These are phyloP conservation scores for Ochotona curzoniae DNA, from an alignment of 2,113 vertebrate genomes.

Conservation along the genomic window DNA sequence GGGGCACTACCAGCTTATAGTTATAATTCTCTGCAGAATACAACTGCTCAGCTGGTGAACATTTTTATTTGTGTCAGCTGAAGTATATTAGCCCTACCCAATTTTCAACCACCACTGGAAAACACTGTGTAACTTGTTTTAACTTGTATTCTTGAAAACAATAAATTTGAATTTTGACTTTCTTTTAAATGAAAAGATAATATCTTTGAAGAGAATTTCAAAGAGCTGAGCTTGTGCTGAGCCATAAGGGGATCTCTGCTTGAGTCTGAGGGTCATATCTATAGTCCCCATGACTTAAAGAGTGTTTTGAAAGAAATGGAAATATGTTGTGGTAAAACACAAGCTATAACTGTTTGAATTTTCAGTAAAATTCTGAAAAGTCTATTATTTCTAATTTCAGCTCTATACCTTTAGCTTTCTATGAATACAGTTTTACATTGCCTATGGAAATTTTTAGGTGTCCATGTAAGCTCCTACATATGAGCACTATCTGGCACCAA, in stretches of 20 bases:
- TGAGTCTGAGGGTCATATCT: background rate
- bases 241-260: background rate
- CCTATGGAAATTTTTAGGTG: background rate
- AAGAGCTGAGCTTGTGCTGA: background rate
- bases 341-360: background rate
- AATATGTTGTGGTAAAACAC: background rate
- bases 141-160: background rate
- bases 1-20: background rate
- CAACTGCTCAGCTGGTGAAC: background rate
- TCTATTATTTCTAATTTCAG: background rate
- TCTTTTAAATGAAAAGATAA: slow-evolving; percentile 26
- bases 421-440: background rate
- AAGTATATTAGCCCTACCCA: slow-evolving; percentile 1
- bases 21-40: background rate
- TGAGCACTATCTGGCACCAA: background rate
- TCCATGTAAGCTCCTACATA: background rate
- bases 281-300: background rate
- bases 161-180: slow-evolving; percentile 39
- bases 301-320: background rate
- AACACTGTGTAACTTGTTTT: background rate
- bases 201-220: background rate
- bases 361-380: background rate
- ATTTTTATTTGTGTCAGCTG: slow-evolving; percentile 3
- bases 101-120: slow-evolving; percentile 12
- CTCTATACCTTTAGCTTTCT: background rate